A percentile compares a stretch with the other conserved stretches of the same genome.
Conservation (phyloP, 2,797 vertebrate genomes). For the Notolabrus celidotus region DNA sequence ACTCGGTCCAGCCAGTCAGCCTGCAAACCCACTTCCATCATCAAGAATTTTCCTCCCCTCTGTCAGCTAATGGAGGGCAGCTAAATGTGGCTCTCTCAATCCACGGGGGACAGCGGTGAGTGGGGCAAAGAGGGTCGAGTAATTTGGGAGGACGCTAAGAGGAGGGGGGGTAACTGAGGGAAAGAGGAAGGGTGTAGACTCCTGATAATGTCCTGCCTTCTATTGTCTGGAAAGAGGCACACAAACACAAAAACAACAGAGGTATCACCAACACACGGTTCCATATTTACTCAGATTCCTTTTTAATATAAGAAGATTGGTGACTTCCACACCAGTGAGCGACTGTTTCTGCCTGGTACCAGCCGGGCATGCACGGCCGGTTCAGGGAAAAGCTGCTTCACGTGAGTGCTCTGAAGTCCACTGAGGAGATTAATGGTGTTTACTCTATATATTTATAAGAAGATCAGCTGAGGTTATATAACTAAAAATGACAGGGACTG, state of each 20-base stretch:
- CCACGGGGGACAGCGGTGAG: constrained; percentile 68
- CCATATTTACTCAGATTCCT: constrained; percentile 9
- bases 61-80: constrained; percentile 68
- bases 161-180: constrained; percentile 28
- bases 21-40: constrained; percentile 63
- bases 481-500: constrained; percentile 47
- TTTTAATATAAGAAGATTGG: constrained; percentile 2
- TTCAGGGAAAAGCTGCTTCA: constrained; percentile 72
- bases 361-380: constrained; percentile 18
- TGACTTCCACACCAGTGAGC: constrained; percentile 25
- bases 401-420: constrained; percentile 56
- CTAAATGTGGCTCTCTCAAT: constrained; percentile 72
- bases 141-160: constrained; percentile 60
- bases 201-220: constrained; percentile 68
- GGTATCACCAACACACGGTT: constrained; percentile 26
- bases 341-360: constrained; percentile 60
- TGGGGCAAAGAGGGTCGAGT: constrained; percentile 65
- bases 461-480: constrained; percentile 73
- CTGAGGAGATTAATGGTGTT: constrained; percentile 67
- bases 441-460: constrained; percentile 69
- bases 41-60: constrained; percentile 40
- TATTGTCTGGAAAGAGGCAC: constrained; percentile 64
- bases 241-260: constrained; percentile 43
- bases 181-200: constrained; percentile 66
- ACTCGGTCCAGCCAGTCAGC: constrained; percentile 21